Conservation (phyloP, 2,888 invertebrate species). For the Magallana nippona region DNA sequence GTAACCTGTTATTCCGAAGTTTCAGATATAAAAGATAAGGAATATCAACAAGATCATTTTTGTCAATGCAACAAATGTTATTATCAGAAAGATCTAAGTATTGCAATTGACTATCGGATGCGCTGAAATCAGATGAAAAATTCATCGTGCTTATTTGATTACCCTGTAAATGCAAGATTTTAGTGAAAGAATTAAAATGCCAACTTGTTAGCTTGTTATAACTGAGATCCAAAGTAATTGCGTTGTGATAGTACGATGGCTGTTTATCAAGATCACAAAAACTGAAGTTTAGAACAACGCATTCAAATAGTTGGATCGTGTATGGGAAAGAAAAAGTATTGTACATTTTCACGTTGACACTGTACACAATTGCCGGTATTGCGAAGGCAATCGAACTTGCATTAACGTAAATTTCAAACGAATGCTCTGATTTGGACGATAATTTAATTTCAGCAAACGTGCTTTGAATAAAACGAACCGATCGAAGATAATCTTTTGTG, state of each 20-base stretch:
- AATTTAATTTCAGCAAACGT: background rate
- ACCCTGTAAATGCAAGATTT: background rate
- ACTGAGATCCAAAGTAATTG: constrained; percentile 19
- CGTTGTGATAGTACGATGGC: background rate
- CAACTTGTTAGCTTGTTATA: background rate
- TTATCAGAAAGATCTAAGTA: background rate
- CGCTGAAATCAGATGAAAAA: background rate
- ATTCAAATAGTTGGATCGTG: background rate
- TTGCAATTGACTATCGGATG: background rate
- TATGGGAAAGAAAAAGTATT: background rate
- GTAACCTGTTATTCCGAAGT: background rate
- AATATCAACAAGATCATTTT: background rate
- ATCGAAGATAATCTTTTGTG: background rate
- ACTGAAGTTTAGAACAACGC: background rate
- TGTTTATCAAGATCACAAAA: background rate
- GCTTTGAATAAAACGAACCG: background rate
- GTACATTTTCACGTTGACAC: background rate
- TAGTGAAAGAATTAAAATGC: background rate
- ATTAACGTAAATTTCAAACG: background rate
- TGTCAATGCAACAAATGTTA: background rate
- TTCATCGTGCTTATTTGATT: background rate
- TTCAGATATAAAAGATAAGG: background rate
- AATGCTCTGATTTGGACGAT: background rate
- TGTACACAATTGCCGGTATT: background rate
- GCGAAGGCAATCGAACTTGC: background rate